Conservation (phyloP, 2,888 invertebrate species). For the Cantharis nigra region DNA sequence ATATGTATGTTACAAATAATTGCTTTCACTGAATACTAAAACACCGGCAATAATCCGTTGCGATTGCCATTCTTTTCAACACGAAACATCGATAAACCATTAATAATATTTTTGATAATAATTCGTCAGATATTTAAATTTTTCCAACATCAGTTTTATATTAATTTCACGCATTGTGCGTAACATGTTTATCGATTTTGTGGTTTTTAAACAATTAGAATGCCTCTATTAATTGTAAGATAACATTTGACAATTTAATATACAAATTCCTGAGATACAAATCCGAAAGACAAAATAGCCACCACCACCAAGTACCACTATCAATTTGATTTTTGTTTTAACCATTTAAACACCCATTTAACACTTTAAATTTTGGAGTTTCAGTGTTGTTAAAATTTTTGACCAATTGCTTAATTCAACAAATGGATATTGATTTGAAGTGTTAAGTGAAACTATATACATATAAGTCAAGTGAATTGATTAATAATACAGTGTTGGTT, state of each 20-base stretch:
- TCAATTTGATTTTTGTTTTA: background rate
- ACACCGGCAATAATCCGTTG: background rate
- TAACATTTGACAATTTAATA: background rate
- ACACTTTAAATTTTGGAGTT: background rate
- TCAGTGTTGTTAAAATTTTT: background rate
- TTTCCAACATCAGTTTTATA: background rate
- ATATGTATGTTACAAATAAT: background rate
- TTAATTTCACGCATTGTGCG: background rate
- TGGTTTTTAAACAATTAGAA: background rate
- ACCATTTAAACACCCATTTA: background rate
- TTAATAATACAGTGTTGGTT: conserved; percentile 29
- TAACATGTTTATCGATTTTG: conserved; percentile 7
- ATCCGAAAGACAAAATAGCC: background rate
- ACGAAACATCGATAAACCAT: background rate
- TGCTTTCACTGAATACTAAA: background rate
- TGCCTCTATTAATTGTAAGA: background rate
- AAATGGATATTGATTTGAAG: conserved; percentile 27
- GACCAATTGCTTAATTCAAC: conserved; percentile 23
- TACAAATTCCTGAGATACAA: background rate
- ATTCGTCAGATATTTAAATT: background rate
- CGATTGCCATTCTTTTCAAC: background rate
- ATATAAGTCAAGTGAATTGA: conserved; percentile 22
- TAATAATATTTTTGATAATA: background rate
- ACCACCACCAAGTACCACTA: background rate
- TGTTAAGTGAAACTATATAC: conserved; percentile 24